Evolutionary conservation across 1,140 invertebrate species (phyloP).

Genomic region (Diploscapter pachys): DNA sequence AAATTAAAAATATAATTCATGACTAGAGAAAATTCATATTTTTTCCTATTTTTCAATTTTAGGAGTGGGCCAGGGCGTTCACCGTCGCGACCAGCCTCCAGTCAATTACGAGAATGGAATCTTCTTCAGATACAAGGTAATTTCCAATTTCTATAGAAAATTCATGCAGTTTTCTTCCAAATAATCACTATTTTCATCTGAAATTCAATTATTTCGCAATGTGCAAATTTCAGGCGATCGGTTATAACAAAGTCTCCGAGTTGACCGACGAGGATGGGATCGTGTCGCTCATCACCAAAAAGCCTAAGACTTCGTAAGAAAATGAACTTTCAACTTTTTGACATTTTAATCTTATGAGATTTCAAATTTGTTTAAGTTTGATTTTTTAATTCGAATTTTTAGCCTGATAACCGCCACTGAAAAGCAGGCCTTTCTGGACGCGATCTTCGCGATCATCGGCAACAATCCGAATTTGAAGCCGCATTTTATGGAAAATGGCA

Average conservation of each 20-base stretch:
- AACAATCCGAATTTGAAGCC: constrained; percentile 25
- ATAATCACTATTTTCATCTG: no score
- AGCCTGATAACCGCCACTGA: constrained; percentile 3
- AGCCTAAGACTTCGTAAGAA: no score
- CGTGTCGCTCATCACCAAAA: constrained; percentile 24
- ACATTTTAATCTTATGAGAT: constrained; percentile 11
- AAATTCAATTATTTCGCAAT: no score
- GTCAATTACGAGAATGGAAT: constrained; percentile 32
- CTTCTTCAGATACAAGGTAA: constrained; percentile 25
- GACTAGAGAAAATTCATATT: no score
- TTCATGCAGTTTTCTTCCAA: constrained; percentile 17
- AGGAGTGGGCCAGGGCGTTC: constrained; percentile 9
- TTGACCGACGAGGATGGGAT: constrained; percentile 31
- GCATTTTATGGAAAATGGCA: constrained; percentile 12
- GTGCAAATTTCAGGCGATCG: constrained; percentile 28
- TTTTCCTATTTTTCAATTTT: constrained; percentile 1
- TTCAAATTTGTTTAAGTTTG: constrained; percentile 10
- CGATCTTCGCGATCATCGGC: constrained; percentile 24
- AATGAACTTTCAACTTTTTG: no score
- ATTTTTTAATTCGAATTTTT: constrained; percentile 2
- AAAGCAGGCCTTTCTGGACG: constrained; percentile 19
- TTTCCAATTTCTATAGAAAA: no score
- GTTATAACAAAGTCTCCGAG: constrained; percentile 33
- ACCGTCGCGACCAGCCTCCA: constrained; percentile 26
- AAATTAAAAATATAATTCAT: no score